A percentile compares a stretch with the other conserved stretches of the same genome.
phyloP scores from a whole-genome alignment of 2,113 vertebrate species.

The Mesitornis unicolor region DNA sequence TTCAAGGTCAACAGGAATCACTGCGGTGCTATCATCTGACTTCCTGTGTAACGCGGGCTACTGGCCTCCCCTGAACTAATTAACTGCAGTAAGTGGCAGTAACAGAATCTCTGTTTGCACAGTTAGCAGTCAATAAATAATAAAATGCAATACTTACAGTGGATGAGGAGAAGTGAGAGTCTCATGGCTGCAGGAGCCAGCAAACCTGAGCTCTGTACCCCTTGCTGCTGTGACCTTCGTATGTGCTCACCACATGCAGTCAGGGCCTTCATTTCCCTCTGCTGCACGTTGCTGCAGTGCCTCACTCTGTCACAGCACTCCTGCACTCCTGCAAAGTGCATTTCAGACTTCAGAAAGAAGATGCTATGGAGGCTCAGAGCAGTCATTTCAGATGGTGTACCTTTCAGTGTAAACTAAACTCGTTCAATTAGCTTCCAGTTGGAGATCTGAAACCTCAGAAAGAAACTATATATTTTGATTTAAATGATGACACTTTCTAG shows the following conservation, averaged over 20 bases:
- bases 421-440: background rate
- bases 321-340: background rate
- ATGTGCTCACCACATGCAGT: rapidly evolving
- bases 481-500: background rate
- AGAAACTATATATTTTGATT: background rate
- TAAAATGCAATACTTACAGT: background rate
- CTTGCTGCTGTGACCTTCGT: background rate
- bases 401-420: background rate
- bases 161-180: background rate
- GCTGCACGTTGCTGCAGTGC: background rate
- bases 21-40: background rate
- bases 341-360: background rate
- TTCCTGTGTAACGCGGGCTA: background rate
- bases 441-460: background rate
- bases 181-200: background rate
- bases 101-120: background rate
- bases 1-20: background rate
- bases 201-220: background rate
- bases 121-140: background rate
- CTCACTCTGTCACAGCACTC: too few species aligned
- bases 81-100: background rate
- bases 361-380: background rate
- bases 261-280: background rate
- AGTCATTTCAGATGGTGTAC: background rate
- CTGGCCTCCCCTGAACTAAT: background rate